These are phyloP conservation scores for Phoxinus dragarum DNA, from an alignment of 2,797 vertebrate genomes.

Conservation along the genomic window DNA sequence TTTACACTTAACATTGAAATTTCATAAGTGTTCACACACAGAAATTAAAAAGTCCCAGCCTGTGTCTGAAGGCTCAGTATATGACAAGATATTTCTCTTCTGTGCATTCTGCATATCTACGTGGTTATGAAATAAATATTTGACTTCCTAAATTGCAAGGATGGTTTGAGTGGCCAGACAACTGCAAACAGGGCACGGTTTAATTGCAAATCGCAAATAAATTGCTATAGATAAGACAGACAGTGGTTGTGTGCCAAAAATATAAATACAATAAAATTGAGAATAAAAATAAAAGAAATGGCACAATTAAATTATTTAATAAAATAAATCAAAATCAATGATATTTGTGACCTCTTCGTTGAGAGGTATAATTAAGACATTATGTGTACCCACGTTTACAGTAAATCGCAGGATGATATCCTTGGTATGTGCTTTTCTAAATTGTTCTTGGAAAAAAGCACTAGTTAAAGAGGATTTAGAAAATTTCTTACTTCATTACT, in stretches of 20 bases:
- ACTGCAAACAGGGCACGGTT: neutral
- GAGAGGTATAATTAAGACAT: neutral
- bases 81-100: neutral
- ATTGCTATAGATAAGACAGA: neutral
- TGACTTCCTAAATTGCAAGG: neutral
- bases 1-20: conserved; percentile 25
- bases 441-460: neutral
- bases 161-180: too few species aligned
- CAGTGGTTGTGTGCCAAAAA: neutral
- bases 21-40: neutral
- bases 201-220: neutral
- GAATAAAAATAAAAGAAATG: neutral
- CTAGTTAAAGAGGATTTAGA: conserved; percentile 35
- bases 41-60: neutral
- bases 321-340: too few species aligned
- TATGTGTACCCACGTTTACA: neutral
- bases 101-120: neutral
- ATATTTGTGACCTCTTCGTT: neutral
- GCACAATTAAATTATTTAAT: neutral
- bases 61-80: neutral
- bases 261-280: neutral
- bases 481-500: conserved; percentile 47
- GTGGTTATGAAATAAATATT: conserved; percentile 1
- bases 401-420: neutral
- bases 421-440: neutral